phyloP scores from a whole-genome alignment of 2,888 invertebrate species.

The Eremobia ochroleuca region DNA sequence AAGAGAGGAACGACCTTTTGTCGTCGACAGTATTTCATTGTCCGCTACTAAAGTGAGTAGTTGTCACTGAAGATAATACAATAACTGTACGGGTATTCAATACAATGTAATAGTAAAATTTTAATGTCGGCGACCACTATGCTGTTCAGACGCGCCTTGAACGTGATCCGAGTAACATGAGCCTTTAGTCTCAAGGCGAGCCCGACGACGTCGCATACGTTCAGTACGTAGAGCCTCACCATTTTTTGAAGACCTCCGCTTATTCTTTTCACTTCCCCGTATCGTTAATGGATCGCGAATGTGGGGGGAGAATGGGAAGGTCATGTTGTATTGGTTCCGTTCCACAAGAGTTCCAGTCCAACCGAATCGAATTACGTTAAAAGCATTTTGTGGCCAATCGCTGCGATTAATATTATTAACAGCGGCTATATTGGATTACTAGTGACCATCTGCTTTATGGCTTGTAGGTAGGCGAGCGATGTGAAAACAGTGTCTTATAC shows the following conservation, averaged over 20 bases:
- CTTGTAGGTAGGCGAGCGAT: constrained; percentile 59
- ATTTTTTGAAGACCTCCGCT: constrained; percentile 78
- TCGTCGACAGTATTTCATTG: constrained; percentile 57
- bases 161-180: constrained; percentile 90
- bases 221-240: constrained; percentile 76
- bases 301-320: constrained; percentile 73
- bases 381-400: constrained; percentile 89
- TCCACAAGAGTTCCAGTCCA: constrained; percentile 85
- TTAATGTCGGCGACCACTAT: constrained; percentile 78
- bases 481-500: constrained; percentile 51
- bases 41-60: constrained; percentile 54
- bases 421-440: constrained; percentile 83
- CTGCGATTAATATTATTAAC: constrained; percentile 88
- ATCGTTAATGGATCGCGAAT: constrained; percentile 69
- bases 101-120: constrained; percentile 76
- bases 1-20: constrained; percentile 69
- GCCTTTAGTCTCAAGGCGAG: constrained; percentile 88
- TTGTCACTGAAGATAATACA: constrained; percentile 55
- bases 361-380: constrained; percentile 89
- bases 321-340: constrained; percentile 81
- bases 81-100: constrained; percentile 73
- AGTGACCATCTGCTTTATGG: constrained; percentile 75
- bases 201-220: constrained; percentile 82
- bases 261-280: constrained; percentile 73
- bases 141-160: constrained; percentile 86